These are phyloP conservation scores for Atrichornis clamosus DNA, from an alignment of 2,113 vertebrate species.

Conservation along the genomic window DNA sequence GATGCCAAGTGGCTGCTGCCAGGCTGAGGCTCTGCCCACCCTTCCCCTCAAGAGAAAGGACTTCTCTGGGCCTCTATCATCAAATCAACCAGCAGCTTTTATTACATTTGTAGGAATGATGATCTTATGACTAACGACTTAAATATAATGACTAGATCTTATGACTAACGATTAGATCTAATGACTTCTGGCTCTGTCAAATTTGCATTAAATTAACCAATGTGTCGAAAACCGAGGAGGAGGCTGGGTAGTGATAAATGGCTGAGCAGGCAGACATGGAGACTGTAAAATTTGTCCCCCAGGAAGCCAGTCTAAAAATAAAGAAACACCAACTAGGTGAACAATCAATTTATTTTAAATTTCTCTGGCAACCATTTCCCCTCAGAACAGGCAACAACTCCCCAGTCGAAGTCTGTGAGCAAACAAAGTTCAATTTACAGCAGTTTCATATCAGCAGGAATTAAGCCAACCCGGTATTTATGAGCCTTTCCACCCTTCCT, in stretches of 20 bases:
- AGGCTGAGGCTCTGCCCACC: not conserved
- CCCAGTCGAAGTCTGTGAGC: not conserved
- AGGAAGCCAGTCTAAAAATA: slow-evolving; percentile 7
- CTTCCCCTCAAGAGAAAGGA: not conserved
- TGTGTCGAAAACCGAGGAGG: not conserved
- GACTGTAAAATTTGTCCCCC: not conserved
- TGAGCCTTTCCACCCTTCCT: not conserved
- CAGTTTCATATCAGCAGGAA: not conserved
- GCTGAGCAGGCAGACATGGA: not conserved
- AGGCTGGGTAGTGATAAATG: not conserved
- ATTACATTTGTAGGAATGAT: not conserved
- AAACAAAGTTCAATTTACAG: not conserved
- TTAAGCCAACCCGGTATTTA: not conserved
- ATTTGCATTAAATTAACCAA: slow-evolving; percentile 19
- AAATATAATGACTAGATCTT: slow-evolving; percentile 30
- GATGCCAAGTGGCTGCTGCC: not conserved
- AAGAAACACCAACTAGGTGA: not conserved
- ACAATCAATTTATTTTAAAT: not conserved
- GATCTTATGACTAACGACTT: slow-evolving; percentile 43
- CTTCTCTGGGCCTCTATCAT: not conserved
- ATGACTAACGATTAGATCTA: slow-evolving; percentile 46
- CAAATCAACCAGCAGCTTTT: not conserved
- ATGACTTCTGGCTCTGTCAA: slow-evolving; percentile 36
- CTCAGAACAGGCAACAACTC: not conserved
- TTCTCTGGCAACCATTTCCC: not conserved